Base-by-base conservation (phyloP, 2,797 vertebrate species). In the Oreonectes daqikongensis region DNA sequence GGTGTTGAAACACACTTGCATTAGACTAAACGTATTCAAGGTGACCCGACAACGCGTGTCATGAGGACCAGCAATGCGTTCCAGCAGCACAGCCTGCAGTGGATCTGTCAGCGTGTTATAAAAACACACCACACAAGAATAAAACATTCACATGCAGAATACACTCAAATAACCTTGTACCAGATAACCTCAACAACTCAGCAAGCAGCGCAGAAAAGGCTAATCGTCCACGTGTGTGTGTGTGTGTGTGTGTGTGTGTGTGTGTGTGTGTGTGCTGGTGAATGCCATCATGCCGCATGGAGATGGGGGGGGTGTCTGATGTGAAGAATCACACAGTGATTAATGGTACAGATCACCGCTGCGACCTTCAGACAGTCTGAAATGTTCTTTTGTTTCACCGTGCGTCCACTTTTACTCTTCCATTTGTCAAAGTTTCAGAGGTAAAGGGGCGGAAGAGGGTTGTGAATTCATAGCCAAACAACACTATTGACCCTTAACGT, bases 1-100 rank as follows among this genome's bases (percentile, higher is more conserved):
- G 24, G n/a, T 63, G 69, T 67, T 73, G 66, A 80, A 78, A 53
- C 71, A 46, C 64, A 61, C 69, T 53, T 48, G 69, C 38, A 69
- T 82, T 69, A 79, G 46, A 79, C 30, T 40, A 70, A 77, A 69
- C 22, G 46, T 69, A 78, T 69, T 74, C 74, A 80, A 83, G 78
- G 81, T 83, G 74, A 80, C 81, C 75, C 53, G 69, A 69, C 65
- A 65, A 11, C 61, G n/a, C 17, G 50, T 65, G 61, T 75, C 42
- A 59, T 70, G 50, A 40, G 26, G 24, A 74, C 35, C 69, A 55
- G 52, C 55, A 65, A 44, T 65, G 60, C 63, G 63, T 35, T 67
- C 40, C 74, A 32, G n/a, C 61, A 44, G 24, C 70, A 60, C 20
- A 35, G 74, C 67, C 65, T 38, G 42, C 57, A 52, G 78, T 70